phyloP scores from a whole-genome alignment of 2,888 invertebrate species.

The Andrena flavipes region DNA sequence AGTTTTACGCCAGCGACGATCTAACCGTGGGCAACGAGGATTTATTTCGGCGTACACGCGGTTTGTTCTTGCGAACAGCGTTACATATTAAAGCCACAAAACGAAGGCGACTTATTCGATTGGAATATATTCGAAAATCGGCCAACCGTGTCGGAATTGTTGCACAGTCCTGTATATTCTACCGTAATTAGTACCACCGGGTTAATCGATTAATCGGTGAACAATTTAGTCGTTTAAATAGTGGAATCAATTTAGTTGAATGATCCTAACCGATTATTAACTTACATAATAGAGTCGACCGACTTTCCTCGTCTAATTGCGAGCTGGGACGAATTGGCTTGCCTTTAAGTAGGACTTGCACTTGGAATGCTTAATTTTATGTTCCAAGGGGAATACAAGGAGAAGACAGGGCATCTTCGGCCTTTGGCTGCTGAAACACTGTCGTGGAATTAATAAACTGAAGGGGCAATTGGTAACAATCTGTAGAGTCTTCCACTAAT shows the following conservation, averaged over 20 bases:
- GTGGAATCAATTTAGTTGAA: slow-evolving; percentile 33
- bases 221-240: slow-evolving; percentile 42
- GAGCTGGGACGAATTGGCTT: neutral
- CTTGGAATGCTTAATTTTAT: neutral
- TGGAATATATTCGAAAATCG: slow-evolving; percentile 25
- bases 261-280: slow-evolving; percentile 25
- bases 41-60: slow-evolving; percentile 12
- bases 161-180: slow-evolving; percentile 6
- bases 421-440: neutral
- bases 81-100: slow-evolving; percentile 32
- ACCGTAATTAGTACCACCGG: slow-evolving; percentile 53
- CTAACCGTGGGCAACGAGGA: slow-evolving; percentile 12
- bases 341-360: neutral
- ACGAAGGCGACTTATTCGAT: slow-evolving; percentile 28
- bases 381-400: neutral
- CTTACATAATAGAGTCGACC: neutral
- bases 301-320: neutral
- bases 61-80: slow-evolving; percentile 2
- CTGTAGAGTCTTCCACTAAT: neutral
- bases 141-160: slow-evolving; percentile 23
- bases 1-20: neutral
- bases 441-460: neutral
- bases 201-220: slow-evolving; percentile 70
- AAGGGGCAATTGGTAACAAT: neutral
- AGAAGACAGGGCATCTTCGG: neutral